These are phyloP conservation scores for Mastacembelus armatus DNA, from an alignment of 2,797 vertebrate species.

Conservation along the genomic window DNA sequence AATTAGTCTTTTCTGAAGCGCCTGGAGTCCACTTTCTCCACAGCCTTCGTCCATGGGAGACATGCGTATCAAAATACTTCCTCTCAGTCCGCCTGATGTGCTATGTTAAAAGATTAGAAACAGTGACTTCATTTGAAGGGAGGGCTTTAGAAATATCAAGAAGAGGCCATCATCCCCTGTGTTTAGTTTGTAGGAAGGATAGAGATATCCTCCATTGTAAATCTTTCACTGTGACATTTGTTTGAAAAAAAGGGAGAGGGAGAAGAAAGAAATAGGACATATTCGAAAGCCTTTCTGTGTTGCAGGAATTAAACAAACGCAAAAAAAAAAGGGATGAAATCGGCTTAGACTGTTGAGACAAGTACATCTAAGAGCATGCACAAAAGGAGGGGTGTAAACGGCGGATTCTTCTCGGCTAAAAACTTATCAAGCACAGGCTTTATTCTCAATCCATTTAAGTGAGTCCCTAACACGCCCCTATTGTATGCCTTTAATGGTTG, in stretches of 20 bases:
- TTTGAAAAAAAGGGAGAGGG: slow-evolving; percentile 52
- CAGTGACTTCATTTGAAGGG: slow-evolving; percentile 77
- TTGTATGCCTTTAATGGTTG: slow-evolving; percentile 83
- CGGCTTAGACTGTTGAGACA: slow-evolving; percentile 84
- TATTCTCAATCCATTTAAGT: slow-evolving; percentile 84
- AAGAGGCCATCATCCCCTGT: slow-evolving; percentile 78
- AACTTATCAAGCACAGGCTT: slow-evolving; percentile 79
- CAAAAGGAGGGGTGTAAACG: slow-evolving; percentile 82
- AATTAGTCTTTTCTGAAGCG: slow-evolving; percentile 78
- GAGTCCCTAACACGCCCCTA: slow-evolving; percentile 82
- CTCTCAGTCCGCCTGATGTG: slow-evolving; percentile 70
- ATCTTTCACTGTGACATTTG: slow-evolving; percentile 80
- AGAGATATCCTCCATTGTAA: slow-evolving; percentile 75
- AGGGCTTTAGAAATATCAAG: slow-evolving; percentile 81
- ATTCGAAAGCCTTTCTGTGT: slow-evolving; percentile 80
- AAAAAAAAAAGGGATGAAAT: slow-evolving; percentile 79
- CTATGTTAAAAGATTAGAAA: slow-evolving; percentile 80
- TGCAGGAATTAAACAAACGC: slow-evolving; percentile 81
- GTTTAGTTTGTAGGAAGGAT: slow-evolving; percentile 77
- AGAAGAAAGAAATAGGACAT: slow-evolving; percentile 75
- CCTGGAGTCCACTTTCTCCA: slow-evolving; percentile 74
- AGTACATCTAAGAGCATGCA: slow-evolving; percentile 81
- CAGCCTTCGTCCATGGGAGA: slow-evolving; percentile 61
- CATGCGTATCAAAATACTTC: slow-evolving; percentile 69
- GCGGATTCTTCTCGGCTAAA: slow-evolving; percentile 82